Evolutionary conservation across 2,113 vertebrate genomes (phyloP).

Genomic region (Corythaeola cristata): DNA sequence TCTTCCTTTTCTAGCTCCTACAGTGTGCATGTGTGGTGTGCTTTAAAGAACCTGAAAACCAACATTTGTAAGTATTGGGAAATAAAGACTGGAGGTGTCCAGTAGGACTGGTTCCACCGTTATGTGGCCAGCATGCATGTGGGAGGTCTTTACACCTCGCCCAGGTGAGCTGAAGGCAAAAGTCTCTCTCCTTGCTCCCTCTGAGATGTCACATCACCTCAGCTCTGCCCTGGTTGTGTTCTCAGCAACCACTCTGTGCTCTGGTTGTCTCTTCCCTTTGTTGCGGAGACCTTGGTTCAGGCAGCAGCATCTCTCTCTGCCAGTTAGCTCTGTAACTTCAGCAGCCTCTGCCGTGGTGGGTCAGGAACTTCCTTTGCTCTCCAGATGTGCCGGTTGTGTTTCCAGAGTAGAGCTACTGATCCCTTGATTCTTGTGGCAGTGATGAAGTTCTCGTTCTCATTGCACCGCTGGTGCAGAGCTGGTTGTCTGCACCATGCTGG

Average conservation of each 20-base stretch:
- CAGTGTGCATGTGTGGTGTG: rapidly evolving
- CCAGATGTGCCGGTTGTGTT: background rate
- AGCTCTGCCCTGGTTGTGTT: background rate
- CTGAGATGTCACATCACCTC: background rate
- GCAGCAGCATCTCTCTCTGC: background rate
- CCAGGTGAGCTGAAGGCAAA: background rate
- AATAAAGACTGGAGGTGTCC: background rate
- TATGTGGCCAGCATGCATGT: background rate
- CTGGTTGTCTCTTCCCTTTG: background rate
- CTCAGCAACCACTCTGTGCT: background rate
- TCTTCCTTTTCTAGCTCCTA: background rate
- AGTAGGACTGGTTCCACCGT: background rate
- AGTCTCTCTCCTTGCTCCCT: background rate
- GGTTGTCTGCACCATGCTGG: background rate
- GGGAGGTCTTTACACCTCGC: background rate
- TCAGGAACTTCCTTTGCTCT: background rate
- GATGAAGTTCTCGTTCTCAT: background rate
- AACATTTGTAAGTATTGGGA: background rate
- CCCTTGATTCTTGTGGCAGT: rapidly evolving
- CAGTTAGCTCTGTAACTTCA: background rate
- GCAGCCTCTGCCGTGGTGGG: background rate
- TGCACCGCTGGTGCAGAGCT: background rate
- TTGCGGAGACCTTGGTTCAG: background rate
- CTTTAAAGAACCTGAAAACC: background rate
- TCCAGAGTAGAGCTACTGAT: background rate